Evolutionary conservation across 2,113 vertebrate species (phyloP).

Genomic region (Hypomesus transpacificus): DNA sequence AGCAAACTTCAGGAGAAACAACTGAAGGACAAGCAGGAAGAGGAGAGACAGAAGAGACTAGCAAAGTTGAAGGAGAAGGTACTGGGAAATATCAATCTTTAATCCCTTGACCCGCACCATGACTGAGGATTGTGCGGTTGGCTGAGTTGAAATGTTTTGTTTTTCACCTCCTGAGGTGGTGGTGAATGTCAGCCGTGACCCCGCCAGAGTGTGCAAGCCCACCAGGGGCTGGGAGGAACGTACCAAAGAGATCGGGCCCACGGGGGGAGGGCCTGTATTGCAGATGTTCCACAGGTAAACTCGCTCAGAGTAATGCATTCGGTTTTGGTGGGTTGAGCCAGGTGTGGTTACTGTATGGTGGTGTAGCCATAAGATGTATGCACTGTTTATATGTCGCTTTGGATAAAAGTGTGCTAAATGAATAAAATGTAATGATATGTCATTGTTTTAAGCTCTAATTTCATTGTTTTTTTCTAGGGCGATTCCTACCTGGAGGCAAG

Average conservation of each 20-base stretch:
- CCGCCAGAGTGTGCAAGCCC: conserved; percentile 64
- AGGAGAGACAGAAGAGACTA: conserved; percentile 74
- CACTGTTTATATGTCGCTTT: too few species aligned
- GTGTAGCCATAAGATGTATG: too few species aligned
- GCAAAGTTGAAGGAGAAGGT: conserved; percentile 83
- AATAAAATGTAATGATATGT: neutral
- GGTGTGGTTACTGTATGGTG: too few species aligned
- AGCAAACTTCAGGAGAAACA: conserved; percentile 74
- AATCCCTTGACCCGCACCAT: too few species aligned
- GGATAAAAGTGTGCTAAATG: neutral
- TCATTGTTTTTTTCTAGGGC: conserved; percentile 66
- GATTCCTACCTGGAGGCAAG: conserved; percentile 81
- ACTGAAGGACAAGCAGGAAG: conserved; percentile 69
- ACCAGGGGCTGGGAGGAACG: conserved; percentile 77
- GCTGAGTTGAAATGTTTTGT: too few species aligned
- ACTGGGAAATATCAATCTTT: neutral
- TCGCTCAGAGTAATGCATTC: neutral
- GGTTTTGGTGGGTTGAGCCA: too few species aligned
- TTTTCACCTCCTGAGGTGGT: conserved; percentile 65
- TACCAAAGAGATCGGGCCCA: conserved; percentile 57
- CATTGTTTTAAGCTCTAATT: neutral
- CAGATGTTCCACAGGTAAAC: conserved; percentile 73
- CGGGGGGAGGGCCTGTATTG: conserved; percentile 53
- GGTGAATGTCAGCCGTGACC: conserved; percentile 66
- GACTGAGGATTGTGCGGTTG: too few species aligned